Conservation (phyloP, 2,113 vertebrate species). For the Oryzias woworae region DNA sequence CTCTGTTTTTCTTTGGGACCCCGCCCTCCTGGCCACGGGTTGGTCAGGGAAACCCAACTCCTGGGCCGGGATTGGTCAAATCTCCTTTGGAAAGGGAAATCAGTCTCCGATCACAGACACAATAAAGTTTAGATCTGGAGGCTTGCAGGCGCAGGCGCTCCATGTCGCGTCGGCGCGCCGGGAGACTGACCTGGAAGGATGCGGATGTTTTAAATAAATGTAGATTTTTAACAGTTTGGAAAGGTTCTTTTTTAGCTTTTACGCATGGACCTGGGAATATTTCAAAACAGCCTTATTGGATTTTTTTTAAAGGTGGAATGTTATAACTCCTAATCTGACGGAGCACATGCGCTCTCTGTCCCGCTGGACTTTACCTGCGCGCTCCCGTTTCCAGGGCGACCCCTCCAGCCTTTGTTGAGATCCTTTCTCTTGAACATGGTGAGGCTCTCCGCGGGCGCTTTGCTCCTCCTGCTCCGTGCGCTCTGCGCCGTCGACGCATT, state of each 20-base stretch:
- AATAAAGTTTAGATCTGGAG: constrained; percentile 63
- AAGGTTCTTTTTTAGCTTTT: too few relatives aligned
- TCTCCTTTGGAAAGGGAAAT: constrained; percentile 27
- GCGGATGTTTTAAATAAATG: neutral
- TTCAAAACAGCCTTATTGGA: constrained; percentile 27
- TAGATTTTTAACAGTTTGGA: too few relatives aligned
- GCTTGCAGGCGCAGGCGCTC: constrained; percentile 15
- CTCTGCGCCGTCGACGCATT: constrained; percentile 69
- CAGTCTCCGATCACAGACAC: constrained; percentile 53
- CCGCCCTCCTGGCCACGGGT: constrained; percentile 63
- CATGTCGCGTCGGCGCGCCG: too few relatives aligned
- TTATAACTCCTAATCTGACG: constrained; percentile 32
- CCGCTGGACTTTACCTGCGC: constrained; percentile 28
- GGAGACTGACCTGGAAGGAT: neutral
- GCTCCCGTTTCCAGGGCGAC: constrained; percentile 32
- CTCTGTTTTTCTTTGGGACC: constrained; percentile 39
- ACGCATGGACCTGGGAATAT: neutral
- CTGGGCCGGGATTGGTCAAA: constrained; percentile 56
- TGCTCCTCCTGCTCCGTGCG: constrained; percentile 48
- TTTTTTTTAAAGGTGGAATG: constrained; percentile 26
- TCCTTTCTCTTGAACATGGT: constrained; percentile 19
- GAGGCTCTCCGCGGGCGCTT: constrained; percentile 31
- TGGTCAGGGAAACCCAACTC: constrained; percentile 58
- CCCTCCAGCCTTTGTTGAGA: neutral
- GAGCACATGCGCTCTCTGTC: constrained; percentile 35